Evolutionary conservation across 2,797 vertebrate genomes (phyloP).

Genomic region (Macroramphosus scolopax): DNA sequence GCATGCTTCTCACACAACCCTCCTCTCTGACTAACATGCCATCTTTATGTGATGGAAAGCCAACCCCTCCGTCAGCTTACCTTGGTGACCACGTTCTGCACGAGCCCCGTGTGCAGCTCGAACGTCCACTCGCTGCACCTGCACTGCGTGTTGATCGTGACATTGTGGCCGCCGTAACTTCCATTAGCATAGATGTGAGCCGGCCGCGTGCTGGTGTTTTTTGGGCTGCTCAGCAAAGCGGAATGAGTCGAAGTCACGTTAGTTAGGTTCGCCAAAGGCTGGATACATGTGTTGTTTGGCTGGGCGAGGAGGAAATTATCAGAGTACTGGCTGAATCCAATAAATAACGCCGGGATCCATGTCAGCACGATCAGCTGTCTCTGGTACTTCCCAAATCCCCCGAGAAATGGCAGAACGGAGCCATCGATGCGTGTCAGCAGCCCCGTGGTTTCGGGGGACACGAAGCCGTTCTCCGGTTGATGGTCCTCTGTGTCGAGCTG

Average conservation of each 20-base stretch:
- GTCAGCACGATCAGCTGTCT: constrained; percentile 91
- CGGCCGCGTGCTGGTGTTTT: constrained; percentile 39
- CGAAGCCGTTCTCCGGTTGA: constrained; percentile 82
- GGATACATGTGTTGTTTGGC: constrained; percentile 84
- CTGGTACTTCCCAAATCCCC: constrained; percentile 90
- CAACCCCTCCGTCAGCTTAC: too few species aligned
- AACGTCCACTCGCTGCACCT: constrained; percentile 82
- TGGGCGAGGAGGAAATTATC: constrained; percentile 91
- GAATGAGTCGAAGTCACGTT: constrained; percentile 40
- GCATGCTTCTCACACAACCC: too few species aligned
- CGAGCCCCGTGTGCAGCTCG: constrained; percentile 85
- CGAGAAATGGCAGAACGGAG: constrained; percentile 87
- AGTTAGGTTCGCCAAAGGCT: constrained; percentile 55
- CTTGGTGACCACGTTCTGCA: constrained; percentile 92
- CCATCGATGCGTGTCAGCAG: constrained; percentile 87
- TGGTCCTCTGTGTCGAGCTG: constrained; percentile 74
- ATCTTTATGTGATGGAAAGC: too few species aligned
- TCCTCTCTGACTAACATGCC: too few species aligned
- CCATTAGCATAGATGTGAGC: constrained; percentile 45
- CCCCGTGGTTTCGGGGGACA: constrained; percentile 70
- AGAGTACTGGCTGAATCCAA: constrained; percentile 95
- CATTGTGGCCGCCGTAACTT: constrained; percentile 45
- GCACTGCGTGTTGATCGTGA: constrained; percentile 68
- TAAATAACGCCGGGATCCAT: constrained; percentile 93
- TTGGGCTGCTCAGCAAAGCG: constrained; percentile 27